Percentiles rank a stretch among this genome's conserved stretches.
Conservation (phyloP, 1,140 invertebrate genomes). For the Orussus abietinus region DNA sequence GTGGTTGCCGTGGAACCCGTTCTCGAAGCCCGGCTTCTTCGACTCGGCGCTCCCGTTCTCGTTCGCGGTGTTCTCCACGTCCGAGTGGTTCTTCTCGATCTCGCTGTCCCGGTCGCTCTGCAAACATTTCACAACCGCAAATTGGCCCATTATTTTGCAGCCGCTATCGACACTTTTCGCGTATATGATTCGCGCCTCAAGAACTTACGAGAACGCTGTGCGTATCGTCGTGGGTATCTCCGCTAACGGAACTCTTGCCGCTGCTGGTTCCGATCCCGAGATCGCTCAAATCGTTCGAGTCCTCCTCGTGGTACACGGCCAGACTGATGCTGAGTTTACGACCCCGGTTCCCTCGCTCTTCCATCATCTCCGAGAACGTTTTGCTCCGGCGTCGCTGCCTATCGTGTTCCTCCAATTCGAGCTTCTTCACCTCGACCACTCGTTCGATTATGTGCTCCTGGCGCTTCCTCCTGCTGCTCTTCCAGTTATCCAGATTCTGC, state of each 20-base stretch:
- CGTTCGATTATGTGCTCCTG: slow-evolving; percentile 86
- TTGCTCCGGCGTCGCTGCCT: slow-evolving; percentile 72
- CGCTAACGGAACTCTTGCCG: slow-evolving; percentile 67
- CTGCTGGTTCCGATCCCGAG: slow-evolving; percentile 76
- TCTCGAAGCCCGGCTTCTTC: slow-evolving; percentile 24
- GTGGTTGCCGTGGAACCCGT: slow-evolving; percentile 26
- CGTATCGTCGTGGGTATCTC: slow-evolving; percentile 67
- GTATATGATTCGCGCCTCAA: slow-evolving; percentile 1
- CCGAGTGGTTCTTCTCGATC: slow-evolving; percentile 62
- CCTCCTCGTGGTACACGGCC: slow-evolving; percentile 71
- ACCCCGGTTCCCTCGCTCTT: slow-evolving; percentile 68
- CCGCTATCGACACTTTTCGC: neutral
- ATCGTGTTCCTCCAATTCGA: slow-evolving; percentile 73
- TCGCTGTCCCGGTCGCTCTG: slow-evolving; percentile 64
- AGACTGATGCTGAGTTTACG: slow-evolving; percentile 59
- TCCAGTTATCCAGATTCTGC: slow-evolving; percentile 92
- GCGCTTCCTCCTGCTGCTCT: slow-evolving; percentile 82
- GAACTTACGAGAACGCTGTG: slow-evolving; percentile 65
- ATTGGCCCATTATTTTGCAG: slow-evolving; percentile 1
- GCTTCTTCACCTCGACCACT: slow-evolving; percentile 82
- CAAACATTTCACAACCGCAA: slow-evolving; percentile 28
- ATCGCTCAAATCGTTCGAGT: slow-evolving; percentile 77
- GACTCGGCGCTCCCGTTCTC: slow-evolving; percentile 42
- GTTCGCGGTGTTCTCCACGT: slow-evolving; percentile 53
- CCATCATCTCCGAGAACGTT: slow-evolving; percentile 92